phyloP scores from a whole-genome alignment of 2,113 vertebrate genomes.

The Stegastes partitus region DNA sequence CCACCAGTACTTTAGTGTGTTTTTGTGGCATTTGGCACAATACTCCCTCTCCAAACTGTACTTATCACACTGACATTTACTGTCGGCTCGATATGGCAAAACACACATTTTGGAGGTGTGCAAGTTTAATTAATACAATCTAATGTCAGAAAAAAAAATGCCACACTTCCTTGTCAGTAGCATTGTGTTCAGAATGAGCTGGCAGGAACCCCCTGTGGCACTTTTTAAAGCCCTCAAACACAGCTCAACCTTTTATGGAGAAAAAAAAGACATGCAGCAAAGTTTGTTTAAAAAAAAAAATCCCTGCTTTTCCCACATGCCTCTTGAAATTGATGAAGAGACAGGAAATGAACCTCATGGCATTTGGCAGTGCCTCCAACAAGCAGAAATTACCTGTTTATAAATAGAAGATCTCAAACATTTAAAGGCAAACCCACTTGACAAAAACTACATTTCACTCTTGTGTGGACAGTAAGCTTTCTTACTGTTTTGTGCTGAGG shows the following conservation, averaged over 20 bases:
- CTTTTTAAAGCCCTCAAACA: slow-evolving; percentile 11
- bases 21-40: no score
- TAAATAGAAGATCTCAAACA: slow-evolving; percentile 30
- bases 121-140: not conserved
- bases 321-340: slow-evolving; percentile 4
- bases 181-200: not conserved
- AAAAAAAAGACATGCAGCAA: not conserved
- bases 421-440: slow-evolving; percentile 11
- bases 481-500: not conserved
- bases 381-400: not conserved
- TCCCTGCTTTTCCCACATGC: not conserved
- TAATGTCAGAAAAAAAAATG: not conserved
- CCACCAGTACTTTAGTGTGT: no score
- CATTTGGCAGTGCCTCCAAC: slow-evolving; percentile 14
- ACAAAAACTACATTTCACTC: not conserved
- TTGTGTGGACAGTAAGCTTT: not conserved
- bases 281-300: not conserved
- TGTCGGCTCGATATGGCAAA: not conserved
- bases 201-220: not conserved
- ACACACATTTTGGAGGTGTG: not conserved
- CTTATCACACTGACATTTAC: no score
- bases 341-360: slow-evolving; percentile 18
- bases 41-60: no score
- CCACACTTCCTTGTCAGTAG: not conserved
- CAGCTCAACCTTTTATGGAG: not conserved